Evolutionary conservation across 2,797 vertebrate genomes (phyloP), one percentile per base, ranked within the genome.

Genomic region (Leptoclinus maculatus): DNA sequence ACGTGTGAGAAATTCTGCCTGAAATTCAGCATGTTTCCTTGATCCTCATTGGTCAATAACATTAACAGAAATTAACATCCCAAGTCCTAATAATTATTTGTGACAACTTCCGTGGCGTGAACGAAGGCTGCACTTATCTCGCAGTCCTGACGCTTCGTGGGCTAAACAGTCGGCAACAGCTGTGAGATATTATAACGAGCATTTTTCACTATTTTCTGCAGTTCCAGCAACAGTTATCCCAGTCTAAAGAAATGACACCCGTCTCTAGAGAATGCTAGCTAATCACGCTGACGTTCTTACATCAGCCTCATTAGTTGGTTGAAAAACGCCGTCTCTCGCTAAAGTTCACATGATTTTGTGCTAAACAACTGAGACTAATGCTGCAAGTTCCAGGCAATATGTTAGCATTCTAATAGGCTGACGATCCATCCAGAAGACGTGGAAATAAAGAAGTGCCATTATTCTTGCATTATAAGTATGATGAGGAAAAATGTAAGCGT

Each of bases 21-120:
- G 39, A n/a, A n/a, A n/a, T n/a, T n/a, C 23, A 66, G 47, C 51
- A 66, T 25, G 25, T 71, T 80, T 74, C 43, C 41, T 76, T 71
- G 39, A 72, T 77, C 49, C 25, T 36, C 2, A 17, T 17, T 2
- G 2, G 41, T 66, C 41, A 63, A 21, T 16, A 41, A 19, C 8
- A 59, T 2, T 39, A n/a, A 53, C 13, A 54, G 27, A 60, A 74
- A 73, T 57, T 0, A 51, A 8, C 17, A 39, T 11, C 25, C 13
- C 27, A 17, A 53, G 12, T 67, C 14, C 7, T 57, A 10, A 54
- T 59, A 14, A 38, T 56, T 32, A 64, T 19, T 71, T 38, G 9
- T 41, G 43, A 19, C 51, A 14, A 66, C 39, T 12, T 32, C 10
- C 5, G 9, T 19, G 2, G 12, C 60, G 32, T 62, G 56, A 78